Evolutionary conservation across 1,140 invertebrate species (phyloP), one percentile per base, ranked within the genome.

Genomic region (Lepidotrigona ventralis): DNA sequence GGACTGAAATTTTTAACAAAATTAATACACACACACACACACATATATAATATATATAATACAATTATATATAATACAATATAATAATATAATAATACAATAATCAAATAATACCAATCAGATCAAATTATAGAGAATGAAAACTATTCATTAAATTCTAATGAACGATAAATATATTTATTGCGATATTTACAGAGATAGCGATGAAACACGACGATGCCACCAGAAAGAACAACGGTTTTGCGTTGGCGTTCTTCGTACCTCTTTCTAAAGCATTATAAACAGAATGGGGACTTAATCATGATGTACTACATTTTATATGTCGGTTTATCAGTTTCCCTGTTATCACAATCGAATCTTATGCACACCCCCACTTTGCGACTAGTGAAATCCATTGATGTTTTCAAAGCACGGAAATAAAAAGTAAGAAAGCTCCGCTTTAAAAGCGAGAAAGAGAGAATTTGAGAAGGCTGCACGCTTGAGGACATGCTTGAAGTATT

Each of bases 281-380:
- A 39, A 69, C 71, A 71, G 68, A 90, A 83, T 91, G 87, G 80
- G 26, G 84, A 68, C 29, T 46, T 72, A 72, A 86, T 81, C 69
- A 80, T 46, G 70, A 71, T 54, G 85, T 78, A 80, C 79, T 82
- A 86, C 72, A 87, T 89, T 90, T 92, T 92, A 91, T 92, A 91
- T 60, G 84, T 84, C 46, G 69, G 70, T 92, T 91, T 92, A 92
- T 92, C 91, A 92, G 90, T 74, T 33, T 46, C 74, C 81, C 64
- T 53, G 79, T 90, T 90, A 90, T 90, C 90, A 77, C 77, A 70
- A 78, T 51, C 68, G 73, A 87, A 89, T 88, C 75, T 77, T 56
- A 15, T 14, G 12, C n/a, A 75, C 39, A 71, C 80, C 74, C 74
- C 70, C 84, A 79, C 80, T 80, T 63, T n/a, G 33, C 15, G 21